phyloP scores from a whole-genome alignment of 2,797 vertebrate species.

The Chaenodraco wilsoni region DNA sequence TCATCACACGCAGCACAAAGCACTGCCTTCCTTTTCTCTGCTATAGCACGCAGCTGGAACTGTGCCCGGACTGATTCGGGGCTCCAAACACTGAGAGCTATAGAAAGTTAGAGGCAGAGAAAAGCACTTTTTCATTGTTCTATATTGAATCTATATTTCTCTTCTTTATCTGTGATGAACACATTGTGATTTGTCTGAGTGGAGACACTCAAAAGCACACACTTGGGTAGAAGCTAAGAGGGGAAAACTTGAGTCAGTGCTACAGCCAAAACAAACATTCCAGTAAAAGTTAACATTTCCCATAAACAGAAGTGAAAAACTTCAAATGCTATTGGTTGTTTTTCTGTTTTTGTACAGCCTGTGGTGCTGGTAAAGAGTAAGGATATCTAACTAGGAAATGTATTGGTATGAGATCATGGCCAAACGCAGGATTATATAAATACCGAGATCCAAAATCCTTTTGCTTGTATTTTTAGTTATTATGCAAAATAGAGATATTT shows the following conservation, averaged over 20 bases:
- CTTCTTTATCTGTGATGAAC: slow-evolving; percentile 56
- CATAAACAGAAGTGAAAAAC: not conserved
- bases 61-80: slow-evolving; percentile 51
- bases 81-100: slow-evolving; percentile 34
- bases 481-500: too few species aligned
- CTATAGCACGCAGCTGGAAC: slow-evolving; percentile 51
- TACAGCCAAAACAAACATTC: slow-evolving; percentile 39
- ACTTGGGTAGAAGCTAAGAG: slow-evolving; percentile 6
- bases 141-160: slow-evolving; percentile 45
- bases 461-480: too few species aligned
- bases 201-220: slow-evolving; percentile 26
- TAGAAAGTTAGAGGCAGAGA: slow-evolving; percentile 25
- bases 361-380: not conserved
- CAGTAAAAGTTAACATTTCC: not conserved
- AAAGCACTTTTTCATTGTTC: slow-evolving; percentile 50
- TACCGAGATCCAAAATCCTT: too few species aligned
- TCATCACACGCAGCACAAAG: slow-evolving; percentile 69
- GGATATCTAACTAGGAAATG: not conserved
- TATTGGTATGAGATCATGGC: not conserved
- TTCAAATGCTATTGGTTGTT: not conserved
- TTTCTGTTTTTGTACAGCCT: not conserved
- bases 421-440: too few species aligned
- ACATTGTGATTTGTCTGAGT: slow-evolving; percentile 47
- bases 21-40: slow-evolving; percentile 43
- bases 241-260: slow-evolving; percentile 7